Conservation (phyloP, 1,140 invertebrate species). For the Aethina tumida region DNA sequence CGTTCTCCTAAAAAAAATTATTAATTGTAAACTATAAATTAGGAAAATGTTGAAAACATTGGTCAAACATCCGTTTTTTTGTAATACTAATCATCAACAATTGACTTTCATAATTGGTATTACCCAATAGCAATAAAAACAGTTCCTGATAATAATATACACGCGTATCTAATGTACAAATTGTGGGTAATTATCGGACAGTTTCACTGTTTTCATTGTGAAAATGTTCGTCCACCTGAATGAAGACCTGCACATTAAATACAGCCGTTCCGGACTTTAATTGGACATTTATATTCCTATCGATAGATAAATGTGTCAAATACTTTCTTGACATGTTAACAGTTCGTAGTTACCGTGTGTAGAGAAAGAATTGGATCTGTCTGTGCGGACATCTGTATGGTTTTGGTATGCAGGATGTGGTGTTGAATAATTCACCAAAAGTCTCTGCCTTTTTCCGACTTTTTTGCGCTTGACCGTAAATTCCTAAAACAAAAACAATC, state of each 20-base stretch:
- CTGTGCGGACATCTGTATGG: conserved; percentile 71
- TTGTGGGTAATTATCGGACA: too few species aligned
- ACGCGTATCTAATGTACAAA: too few species aligned
- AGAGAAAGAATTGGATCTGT: conserved; percentile 73
- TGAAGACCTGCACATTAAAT: too few species aligned
- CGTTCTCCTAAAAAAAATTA: conserved; percentile 48
- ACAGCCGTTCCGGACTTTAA: background rate
- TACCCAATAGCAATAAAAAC: too few species aligned
- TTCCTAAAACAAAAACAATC: conserved; percentile 23
- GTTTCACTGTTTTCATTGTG: too few species aligned
- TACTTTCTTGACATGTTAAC: background rate
- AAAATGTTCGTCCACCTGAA: too few species aligned
- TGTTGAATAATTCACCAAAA: conserved; percentile 62
- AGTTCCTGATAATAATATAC: too few species aligned
- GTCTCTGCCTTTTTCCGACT: conserved; percentile 41
- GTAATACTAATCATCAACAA: too few species aligned
- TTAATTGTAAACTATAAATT: background rate
- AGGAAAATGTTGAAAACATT: background rate
- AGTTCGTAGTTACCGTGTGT: conserved; percentile 52
- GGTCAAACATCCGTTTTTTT: too few species aligned
- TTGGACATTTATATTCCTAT: background rate
- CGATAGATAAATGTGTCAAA: background rate
- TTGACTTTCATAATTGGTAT: too few species aligned
- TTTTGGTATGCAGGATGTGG: conserved; percentile 68
- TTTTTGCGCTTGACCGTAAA: conserved; percentile 27